Evolutionary conservation across 2,888 invertebrate genomes (phyloP), one percentile per base, ranked within the genome.

Genomic region (Cheiracanthium punctorium): DNA sequence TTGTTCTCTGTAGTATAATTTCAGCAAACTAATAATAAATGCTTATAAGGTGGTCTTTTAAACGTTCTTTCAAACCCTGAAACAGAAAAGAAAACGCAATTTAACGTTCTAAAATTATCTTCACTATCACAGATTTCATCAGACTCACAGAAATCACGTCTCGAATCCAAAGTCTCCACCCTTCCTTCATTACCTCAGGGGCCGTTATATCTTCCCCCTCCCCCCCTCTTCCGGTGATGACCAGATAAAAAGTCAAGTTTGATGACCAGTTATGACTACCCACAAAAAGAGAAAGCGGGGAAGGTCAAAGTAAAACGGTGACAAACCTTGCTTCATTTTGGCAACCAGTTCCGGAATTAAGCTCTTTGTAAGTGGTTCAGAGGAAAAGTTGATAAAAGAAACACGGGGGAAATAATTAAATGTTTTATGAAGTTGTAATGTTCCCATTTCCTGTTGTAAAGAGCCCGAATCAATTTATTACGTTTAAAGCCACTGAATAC

Each of bases 181-280:
- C 33, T 69, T 69, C 69, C 69, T 32, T 20, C 24, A n/a, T 7
- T 7, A 12, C n/a, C 2, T 30, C n/a, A 65, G 12, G 33, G 69
- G 20, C 69, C 33, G 69, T 69, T 69, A 69, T 33, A 73, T 58
- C 58, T 52, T 20, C 2, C 65, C 30, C 20, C 65, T 28, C 72
- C 37, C 20, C 28, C 28, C 73, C 32, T 33, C 48, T 81, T 81
- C 81, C 81, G 81, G 81, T 81, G 81, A 74, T 81, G 81, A 69
- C 73, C 29, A 69, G 81, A 81, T 81, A 74, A 81, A 74, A 65
- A 65, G 32, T 67, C n/a, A 33, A 52, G 69, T 69, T 81, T 65
- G 74, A 69, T 74, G 81, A 52, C 81, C 74, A 74, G 65, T 64
- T 76, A 41, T 58, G 58, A 24, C 24, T 58, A 24, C 24, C 24